These are phyloP conservation scores for Elmis aenea DNA, from an alignment of 2,888 invertebrate species.

Conservation along the genomic window DNA sequence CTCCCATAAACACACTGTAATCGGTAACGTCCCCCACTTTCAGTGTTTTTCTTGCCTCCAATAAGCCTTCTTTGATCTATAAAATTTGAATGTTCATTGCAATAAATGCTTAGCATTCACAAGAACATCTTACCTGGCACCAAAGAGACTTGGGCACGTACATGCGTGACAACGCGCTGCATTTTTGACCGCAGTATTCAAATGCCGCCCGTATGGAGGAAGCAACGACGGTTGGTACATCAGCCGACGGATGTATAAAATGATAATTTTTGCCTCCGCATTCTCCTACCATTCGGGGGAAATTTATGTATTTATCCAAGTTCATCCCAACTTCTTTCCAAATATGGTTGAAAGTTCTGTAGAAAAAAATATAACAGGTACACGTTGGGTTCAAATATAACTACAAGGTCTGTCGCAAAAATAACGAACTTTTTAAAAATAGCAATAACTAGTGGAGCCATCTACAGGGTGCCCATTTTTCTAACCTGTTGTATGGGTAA, in stretches of 20 bases:
- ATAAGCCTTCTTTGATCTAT: conserved; percentile 66
- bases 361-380: too few species aligned
- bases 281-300: conserved; percentile 91
- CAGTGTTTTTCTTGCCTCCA: conserved; percentile 63
- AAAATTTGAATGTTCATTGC: conserved; percentile 20
- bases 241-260: conserved; percentile 89
- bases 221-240: conserved; percentile 73
- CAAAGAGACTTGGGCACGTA: conserved; percentile 91
- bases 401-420: too few species aligned
- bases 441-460: too few species aligned
- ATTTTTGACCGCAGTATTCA: conserved; percentile 97
- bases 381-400: too few species aligned
- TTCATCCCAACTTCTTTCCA: conserved; percentile 93
- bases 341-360: conserved; percentile 81
- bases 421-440: too few species aligned
- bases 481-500: too few species aligned
- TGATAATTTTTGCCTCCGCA: conserved; percentile 99
- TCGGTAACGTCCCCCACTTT: conserved; percentile 85
- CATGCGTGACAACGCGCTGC: conserved; percentile 96
- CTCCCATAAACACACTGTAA: conserved; percentile 79
- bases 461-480: too few species aligned
- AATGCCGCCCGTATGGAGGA: conserved; percentile 88
- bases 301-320: conserved; percentile 76
- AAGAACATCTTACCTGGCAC: conserved; percentile 51
- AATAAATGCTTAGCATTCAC: background rate